These are phyloP conservation scores for Hypena proboscidalis DNA, from an alignment of 2,888 invertebrate genomes.

Conservation along the genomic window DNA sequence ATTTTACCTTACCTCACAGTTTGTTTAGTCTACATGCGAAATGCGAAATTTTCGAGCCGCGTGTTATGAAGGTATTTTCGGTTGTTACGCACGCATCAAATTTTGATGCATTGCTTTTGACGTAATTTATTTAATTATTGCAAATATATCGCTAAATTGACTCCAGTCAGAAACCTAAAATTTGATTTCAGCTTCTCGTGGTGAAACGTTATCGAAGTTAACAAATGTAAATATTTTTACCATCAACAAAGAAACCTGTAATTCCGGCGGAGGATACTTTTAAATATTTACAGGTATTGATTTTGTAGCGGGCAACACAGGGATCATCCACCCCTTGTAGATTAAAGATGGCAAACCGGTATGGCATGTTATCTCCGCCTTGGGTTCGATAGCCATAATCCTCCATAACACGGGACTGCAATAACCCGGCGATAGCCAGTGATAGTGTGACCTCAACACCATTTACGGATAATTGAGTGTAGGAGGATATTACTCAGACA, in stretches of 20 bases:
- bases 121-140: constrained; percentile 12
- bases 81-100: constrained; percentile 30
- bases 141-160: too few species aligned
- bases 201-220: too few species aligned
- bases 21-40: constrained; percentile 49
- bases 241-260: too few species aligned
- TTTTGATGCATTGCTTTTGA: constrained; percentile 23
- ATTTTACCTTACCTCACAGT: constrained; percentile 16
- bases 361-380: background rate
- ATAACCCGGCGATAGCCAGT: background rate
- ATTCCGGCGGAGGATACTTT: too few species aligned
- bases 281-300: background rate
- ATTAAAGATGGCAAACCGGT: background rate
- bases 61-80: constrained; percentile 26
- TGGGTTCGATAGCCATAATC: background rate
- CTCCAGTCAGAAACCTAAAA: too few species aligned
- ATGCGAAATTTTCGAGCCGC: constrained; percentile 27
- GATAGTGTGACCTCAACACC: background rate
- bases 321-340: background rate
- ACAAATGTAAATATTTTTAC: too few species aligned
- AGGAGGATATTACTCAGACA: constrained; percentile 1
- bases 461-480: background rate
- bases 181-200: too few species aligned
- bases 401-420: background rate
- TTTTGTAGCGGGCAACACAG: too few species aligned